Evolutionary conservation across 2,888 invertebrate species (phyloP).

Genomic region (Eupithecia insigniata): DNA sequence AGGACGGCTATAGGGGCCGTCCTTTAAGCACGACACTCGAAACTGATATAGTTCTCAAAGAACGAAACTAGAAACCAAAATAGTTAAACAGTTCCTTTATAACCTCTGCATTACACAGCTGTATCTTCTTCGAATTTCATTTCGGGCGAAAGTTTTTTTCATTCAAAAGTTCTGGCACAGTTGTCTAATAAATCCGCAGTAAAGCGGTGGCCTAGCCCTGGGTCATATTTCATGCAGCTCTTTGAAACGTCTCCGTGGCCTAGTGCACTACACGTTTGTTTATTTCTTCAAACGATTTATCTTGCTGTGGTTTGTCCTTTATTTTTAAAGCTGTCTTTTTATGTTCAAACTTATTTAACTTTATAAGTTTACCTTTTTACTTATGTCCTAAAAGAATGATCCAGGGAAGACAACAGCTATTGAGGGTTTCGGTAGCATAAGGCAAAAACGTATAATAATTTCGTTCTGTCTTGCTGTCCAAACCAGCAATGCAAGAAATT

Average conservation of each 20-base stretch:
- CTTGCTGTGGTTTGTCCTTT: background rate
- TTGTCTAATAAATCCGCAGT: background rate
- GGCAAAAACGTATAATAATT: too few species aligned
- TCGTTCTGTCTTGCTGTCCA: too few species aligned
- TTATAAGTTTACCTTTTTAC: background rate
- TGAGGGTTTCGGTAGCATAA: too few species aligned
- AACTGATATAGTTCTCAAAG: background rate
- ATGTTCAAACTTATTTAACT: background rate
- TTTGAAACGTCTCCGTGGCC: slow-evolving; percentile 50
- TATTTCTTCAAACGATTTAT: slow-evolving; percentile 40
- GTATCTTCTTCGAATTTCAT: slow-evolving; percentile 2
- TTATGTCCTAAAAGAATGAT: too few species aligned
- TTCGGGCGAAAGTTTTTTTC: background rate
- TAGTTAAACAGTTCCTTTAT: background rate
- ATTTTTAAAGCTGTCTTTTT: background rate
- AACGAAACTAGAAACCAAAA: background rate
- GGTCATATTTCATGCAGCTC: slow-evolving; percentile 54
- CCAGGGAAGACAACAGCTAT: too few species aligned
- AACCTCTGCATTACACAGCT: background rate
- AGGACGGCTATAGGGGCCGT: too few species aligned
- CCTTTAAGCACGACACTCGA: background rate
- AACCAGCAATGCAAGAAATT: too few species aligned
- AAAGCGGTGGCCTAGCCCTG: slow-evolving; percentile 46
- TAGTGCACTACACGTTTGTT: slow-evolving; percentile 41
- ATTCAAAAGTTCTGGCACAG: slow-evolving; percentile 8